Base-by-base conservation (phyloP, 2,797 vertebrate genomes). In the Phoeniculus purpureus region DNA sequence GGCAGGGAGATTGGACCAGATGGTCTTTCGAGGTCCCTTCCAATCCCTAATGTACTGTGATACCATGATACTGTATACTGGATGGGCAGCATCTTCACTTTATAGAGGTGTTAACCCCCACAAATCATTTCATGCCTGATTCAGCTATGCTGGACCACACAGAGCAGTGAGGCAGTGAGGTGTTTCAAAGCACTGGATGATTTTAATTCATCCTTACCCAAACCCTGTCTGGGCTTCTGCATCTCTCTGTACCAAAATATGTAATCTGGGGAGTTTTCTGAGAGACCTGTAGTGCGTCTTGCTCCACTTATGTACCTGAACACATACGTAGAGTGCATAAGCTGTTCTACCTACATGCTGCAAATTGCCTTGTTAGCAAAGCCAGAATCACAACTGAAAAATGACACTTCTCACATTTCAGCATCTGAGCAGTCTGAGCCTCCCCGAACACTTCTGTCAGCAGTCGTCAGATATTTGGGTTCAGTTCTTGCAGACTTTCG, bases 381-480 rank as follows among this genome's bases (percentile, higher is more conserved):
- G 90, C 60, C 70, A 71, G 91, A 92, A 78, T 59, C 79, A 47
- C 74, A 87, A 32, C 55, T 37, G 92, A 90, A 94, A 95, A 83
- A 88, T 90, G 65, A 34, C 61, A 95, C 0, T 1, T 80, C 68
- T 89, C 87, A 81, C 81, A 62, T 86, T 95, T 95, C 59, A 67
- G 66, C 55, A 48, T 43, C 48, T 48, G 48, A 95, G 50, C 87
- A 94, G 74, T 71, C 73, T 79, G 73, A 94, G 82, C 76, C 83
- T 92, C 51, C 65, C 82, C 1, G 2, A 94, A 93, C 16, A 7
- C 75, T 90, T 87, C 76, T 92, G 68, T 65, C 93, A 88, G 65
- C 84, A 96, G 68, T 73, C 89, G 32, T 75, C 89, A 96, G 88
- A 95, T 87, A 94, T 56, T 21, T 21, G 87, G 50, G 12, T 78